phyloP scores from a whole-genome alignment of 1,140 invertebrate genomes.

The Dufourea novaeangliae region DNA sequence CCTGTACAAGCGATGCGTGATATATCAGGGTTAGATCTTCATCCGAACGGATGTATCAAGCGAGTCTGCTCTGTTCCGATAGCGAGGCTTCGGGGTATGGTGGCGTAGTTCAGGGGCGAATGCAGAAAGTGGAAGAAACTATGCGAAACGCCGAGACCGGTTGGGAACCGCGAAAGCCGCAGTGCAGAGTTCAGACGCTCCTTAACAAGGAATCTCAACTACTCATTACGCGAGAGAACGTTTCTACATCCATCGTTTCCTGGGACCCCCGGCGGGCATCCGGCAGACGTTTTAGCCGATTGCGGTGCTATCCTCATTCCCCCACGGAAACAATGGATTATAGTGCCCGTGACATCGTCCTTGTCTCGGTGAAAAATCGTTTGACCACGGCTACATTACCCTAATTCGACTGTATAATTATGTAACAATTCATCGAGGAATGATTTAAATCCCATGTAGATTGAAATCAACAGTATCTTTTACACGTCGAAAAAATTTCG shows the following conservation, averaged over 20 bases:
- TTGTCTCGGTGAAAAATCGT: too few species aligned
- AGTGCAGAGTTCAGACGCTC: slow-evolving; percentile 62
- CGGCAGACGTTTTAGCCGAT: slow-evolving; percentile 54
- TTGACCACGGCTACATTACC: too few species aligned
- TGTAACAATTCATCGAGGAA: too few species aligned
- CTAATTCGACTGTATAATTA: too few species aligned
- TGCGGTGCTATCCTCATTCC: slow-evolving; percentile 12
- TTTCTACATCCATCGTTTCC: slow-evolving; percentile 55
- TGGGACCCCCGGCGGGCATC: slow-evolving; percentile 42
- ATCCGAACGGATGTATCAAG: background rate
- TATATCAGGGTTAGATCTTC: background rate
- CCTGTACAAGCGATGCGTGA: background rate
- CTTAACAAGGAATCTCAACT: slow-evolving; percentile 70
- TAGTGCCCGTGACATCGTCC: slow-evolving; percentile 1
- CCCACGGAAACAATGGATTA: slow-evolving; percentile 48
- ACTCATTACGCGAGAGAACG: slow-evolving; percentile 67
- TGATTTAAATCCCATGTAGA: too few species aligned
- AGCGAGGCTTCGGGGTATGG: background rate
- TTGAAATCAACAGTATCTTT: too few species aligned
- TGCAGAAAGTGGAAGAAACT: slow-evolving; percentile 51
- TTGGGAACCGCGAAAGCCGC: slow-evolving; percentile 69
- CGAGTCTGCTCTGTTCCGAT: background rate
- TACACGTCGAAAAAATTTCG: too few species aligned
- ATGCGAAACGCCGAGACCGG: slow-evolving; percentile 67
- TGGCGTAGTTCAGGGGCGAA: background rate